phyloP scores from a whole-genome alignment of 2,113 vertebrate genomes.

The chimpanzee (Pan troglodytes) region NHGRI_mPanTro3-v2.1_pri NC_072401.2:9113001-9113500 shows the following conservation, averaged over 20 bases:
- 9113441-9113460: neutral
- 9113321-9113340: neutral
- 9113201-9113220: fast-evolving
- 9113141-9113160: too few relatives aligned
- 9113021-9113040: neutral
- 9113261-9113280: fast-evolving
- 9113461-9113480: neutral
- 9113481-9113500: constrained; percentile 88
- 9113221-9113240: fast-evolving
- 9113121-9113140: too few relatives aligned
- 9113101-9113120: too few relatives aligned
- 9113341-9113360: fast-evolving
- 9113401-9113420: neutral
- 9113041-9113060: fast-evolving
- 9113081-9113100: neutral
- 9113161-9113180: neutral
- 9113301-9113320: fast-evolving
- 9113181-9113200: fast-evolving
- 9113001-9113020: neutral
- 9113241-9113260: fast-evolving
- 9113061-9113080: too few relatives aligned
- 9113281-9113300: too few relatives aligned
- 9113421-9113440: neutral
- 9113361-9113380: neutral
- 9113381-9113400: fast-evolving